Evolutionary conservation across 1,140 invertebrate species (phyloP).

Genomic region (Eriocheir sinensis): DNA sequence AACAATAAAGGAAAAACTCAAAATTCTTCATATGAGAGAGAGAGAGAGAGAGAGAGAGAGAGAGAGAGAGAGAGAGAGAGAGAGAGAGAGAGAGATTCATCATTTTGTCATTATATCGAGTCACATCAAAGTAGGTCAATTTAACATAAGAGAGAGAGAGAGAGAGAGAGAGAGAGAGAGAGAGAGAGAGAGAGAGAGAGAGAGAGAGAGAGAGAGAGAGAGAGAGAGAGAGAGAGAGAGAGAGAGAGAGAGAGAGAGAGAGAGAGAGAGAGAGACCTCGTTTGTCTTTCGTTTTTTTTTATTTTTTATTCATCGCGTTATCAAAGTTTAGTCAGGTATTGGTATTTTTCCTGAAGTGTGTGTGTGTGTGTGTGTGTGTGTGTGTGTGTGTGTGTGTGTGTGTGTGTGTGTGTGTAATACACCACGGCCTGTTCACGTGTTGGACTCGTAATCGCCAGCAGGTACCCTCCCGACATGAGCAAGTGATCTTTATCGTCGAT

Average conservation of each 20-base stretch:
- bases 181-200: not conserved
- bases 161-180: not conserved
- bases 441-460: too few relatives aligned
- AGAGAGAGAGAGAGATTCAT: not conserved
- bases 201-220: not conserved
- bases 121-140: not conserved
- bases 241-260: not conserved
- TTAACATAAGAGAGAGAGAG: not conserved
- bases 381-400: constrained; percentile 46
- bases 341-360: not conserved
- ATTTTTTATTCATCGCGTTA: too few relatives aligned
- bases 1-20: not conserved
- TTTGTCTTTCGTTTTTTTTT: too few relatives aligned
- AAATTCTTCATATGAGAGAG: not conserved
- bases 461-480: too few relatives aligned
- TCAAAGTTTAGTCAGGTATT: too few relatives aligned
- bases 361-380: not conserved
- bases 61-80: not conserved
- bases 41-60: not conserved
- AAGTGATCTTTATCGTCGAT: too few relatives aligned
- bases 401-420: constrained; percentile 46
- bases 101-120: not conserved
- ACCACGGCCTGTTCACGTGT: too few relatives aligned
- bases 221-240: not conserved
- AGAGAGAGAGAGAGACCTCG: too few relatives aligned